A percentile compares a stretch with the other conserved stretches of the same genome.
phyloP scores from a whole-genome alignment of 2,797 vertebrate genomes.

The Neostethus bicornis region DNA sequence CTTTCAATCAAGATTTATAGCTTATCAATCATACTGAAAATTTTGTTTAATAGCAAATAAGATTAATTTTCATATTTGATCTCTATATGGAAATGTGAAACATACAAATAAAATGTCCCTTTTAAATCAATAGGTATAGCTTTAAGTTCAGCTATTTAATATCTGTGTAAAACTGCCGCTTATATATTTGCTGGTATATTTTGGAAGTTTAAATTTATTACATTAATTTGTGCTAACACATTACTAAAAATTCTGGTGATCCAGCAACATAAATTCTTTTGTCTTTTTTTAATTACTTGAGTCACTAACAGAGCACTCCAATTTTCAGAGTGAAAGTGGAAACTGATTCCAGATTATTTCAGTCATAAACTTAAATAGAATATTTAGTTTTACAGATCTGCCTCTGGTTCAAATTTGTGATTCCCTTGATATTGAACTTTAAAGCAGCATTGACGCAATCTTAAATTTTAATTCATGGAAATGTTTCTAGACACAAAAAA shows the following conservation, averaged over 20 bases:
- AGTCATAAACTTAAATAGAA: too few relatives aligned
- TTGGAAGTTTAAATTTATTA: conserved; percentile 36
- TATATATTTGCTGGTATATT: conserved; percentile 25
- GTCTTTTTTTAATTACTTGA: conserved; percentile 1
- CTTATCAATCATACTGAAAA: background rate
- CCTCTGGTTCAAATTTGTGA: background rate
- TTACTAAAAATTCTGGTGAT: conserved; percentile 26
- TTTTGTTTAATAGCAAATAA: background rate
- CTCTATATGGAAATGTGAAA: background rate
- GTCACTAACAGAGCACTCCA: conserved; percentile 1
- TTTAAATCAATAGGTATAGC: background rate
- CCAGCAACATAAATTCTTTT: conserved; percentile 2
- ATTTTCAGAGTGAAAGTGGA: conserved; percentile 9
- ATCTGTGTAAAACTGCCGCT: conserved; percentile 7
- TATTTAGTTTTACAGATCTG: background rate
- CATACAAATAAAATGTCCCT: background rate
- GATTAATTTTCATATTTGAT: background rate
- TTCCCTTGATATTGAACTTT: background rate
- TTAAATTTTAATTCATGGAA: too few relatives aligned
- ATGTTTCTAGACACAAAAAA: too few relatives aligned
- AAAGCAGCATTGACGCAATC: too few relatives aligned
- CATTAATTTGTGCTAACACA: conserved; percentile 44
- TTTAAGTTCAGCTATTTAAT: too few relatives aligned
- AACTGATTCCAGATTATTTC: too few relatives aligned
- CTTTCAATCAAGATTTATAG: too few relatives aligned